A percentile compares a stretch with the other conserved stretches of the same genome.
Conservation (phyloP, 2,888 invertebrate species). For the Syritta pipiens region DNA sequence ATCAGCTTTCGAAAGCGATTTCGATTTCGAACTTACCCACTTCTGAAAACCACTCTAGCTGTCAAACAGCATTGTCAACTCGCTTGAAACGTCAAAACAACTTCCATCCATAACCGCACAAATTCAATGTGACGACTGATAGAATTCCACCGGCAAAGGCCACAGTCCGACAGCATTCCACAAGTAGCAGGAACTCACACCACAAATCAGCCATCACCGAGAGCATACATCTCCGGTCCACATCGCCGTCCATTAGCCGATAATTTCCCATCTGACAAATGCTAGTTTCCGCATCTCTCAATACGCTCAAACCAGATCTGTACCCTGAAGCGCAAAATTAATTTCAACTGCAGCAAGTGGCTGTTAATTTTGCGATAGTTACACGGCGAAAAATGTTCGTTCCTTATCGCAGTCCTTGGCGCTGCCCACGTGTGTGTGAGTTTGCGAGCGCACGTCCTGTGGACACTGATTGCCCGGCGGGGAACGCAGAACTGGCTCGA, state of each 20-base stretch:
- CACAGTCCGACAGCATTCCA: no score
- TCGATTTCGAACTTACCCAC: no score
- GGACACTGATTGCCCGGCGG: conserved; percentile 29
- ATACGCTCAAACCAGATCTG: neutral
- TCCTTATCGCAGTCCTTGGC: conserved; percentile 51
- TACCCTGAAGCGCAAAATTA: no score
- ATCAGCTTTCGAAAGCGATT: no score
- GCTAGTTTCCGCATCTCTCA: conserved; percentile 13
- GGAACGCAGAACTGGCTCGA: conserved; percentile 29
- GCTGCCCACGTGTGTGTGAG: neutral
- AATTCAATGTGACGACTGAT: no score
- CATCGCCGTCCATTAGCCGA: conserved; percentile 8
- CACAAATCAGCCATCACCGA: neutral
- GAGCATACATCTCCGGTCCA: neutral
- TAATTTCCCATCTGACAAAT: conserved; percentile 7
- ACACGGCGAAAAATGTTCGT: neutral
- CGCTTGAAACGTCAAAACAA: no score
- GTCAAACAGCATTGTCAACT: no score
- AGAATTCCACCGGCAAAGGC: no score
- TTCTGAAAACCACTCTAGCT: no score
- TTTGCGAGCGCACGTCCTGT: conserved; percentile 6
- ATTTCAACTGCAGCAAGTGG: neutral
- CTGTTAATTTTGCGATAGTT: neutral
- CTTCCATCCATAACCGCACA: no score
- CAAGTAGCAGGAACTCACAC: no score